Evolutionary conservation across 2,888 invertebrate species (phyloP), one percentile per base, ranked within the genome.

Genomic region (Drosophila siamana): DNA sequence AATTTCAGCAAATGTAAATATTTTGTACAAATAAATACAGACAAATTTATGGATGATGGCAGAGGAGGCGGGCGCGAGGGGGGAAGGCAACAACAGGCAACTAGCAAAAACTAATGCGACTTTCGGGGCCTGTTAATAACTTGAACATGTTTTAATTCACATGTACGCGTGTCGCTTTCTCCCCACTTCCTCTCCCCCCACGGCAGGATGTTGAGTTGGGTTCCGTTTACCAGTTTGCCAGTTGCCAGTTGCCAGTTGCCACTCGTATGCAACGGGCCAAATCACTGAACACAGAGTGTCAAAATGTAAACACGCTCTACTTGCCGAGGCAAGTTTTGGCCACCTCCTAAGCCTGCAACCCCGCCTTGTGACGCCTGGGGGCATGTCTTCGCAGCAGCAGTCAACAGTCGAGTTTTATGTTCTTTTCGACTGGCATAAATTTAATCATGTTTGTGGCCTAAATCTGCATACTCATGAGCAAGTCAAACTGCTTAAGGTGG

Each of bases 121-220:
- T 84, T 78, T 69, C 55, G 78, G 72, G 70, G 50, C 78, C 68
- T 87, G 83, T 87, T 85, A 85, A 85, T 85, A 85, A 85, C 74
- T 85, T 77, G 71, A 80, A 71, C 87, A 85, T 87, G 85, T 74
- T 85, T 84, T 85, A 85, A 85, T 85, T 80, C 82, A 76, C 81
- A 85, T 73, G 76, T 61, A 65, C 56, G 69, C 63, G 61, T 63
- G 30, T 15, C 8, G 52, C 36, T 38, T 38, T 16, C 16, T 16
- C 13, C 51, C 41, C 24, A n/a, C n/a, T n/a, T n/a, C 15, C 8
- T 13, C n/a, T 38, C 4, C n/a, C 13, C 1, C 9, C 4, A 38
- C 36, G 11, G 11, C 57, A 50, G 50, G 30, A 57, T 47, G 38
- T 64, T 38, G 51, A 52, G 40, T 22, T 44, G 50, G 57, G 44